These are phyloP conservation scores for Thalassophryne amazonica DNA, from an alignment of 2,797 vertebrate genomes.

Conservation along the genomic window DNA sequence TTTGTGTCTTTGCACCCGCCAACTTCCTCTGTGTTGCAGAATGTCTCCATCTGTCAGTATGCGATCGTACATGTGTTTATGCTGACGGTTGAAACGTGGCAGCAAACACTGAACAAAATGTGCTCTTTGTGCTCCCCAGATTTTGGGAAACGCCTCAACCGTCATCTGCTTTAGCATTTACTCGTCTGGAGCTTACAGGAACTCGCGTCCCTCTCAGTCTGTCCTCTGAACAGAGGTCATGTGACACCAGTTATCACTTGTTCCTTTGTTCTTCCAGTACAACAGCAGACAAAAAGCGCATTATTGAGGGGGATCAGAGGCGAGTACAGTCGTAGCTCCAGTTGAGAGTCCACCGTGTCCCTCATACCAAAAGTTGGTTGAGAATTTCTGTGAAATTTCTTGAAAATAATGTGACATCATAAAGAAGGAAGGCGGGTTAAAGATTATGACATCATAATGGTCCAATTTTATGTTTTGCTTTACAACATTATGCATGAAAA, in stretches of 20 bases:
- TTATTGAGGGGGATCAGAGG: constrained; percentile 10
- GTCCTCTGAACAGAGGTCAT: constrained; percentile 4
- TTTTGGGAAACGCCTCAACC: constrained; percentile 26
- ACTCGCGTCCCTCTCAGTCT: neutral
- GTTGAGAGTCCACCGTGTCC: too few species aligned
- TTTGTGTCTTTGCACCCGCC: constrained; percentile 3
- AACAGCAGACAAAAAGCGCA: constrained; percentile 36
- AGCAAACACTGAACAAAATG: too few species aligned
- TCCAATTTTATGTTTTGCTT: too few species aligned
- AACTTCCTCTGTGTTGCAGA: constrained; percentile 28
- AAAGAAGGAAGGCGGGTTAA: too few species aligned
- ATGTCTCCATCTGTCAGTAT: neutral
- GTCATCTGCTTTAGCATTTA: constrained; percentile 10
- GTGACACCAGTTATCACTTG: constrained; percentile 15
- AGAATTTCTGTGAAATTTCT: too few species aligned
- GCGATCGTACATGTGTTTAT: neutral
- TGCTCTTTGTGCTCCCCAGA: constrained; percentile 18
- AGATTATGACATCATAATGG: too few species aligned
- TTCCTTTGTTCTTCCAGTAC: constrained; percentile 28
- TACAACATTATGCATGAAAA: too few species aligned
- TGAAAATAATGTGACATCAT: too few species aligned
- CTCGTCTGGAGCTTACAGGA: neutral
- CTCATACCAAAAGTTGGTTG: too few species aligned
- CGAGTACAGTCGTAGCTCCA: neutral
- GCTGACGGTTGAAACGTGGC: too few species aligned